Evolutionary conservation across 2,113 vertebrate species (phyloP).

Genomic region (Psettodes erumei): DNA sequence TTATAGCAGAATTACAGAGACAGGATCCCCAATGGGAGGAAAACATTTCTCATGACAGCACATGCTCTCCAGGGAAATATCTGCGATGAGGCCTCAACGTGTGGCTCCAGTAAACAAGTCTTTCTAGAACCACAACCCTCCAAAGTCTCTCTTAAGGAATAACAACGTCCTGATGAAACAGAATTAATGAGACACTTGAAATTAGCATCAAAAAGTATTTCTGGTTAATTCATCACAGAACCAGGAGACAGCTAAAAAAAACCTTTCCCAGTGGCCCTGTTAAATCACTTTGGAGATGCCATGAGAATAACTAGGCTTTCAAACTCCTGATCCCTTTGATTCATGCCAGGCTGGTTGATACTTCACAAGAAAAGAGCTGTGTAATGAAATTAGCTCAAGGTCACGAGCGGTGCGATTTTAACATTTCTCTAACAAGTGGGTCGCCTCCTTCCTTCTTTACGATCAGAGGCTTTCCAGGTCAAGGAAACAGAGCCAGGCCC

Average conservation of each 20-base stretch:
- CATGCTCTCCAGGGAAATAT: not conserved
- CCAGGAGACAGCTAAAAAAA: constrained; percentile 25
- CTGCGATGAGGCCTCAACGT: constrained; percentile 20
- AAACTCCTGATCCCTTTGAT: constrained; percentile 48
- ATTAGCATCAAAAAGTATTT: constrained; percentile 69
- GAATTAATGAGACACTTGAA: constrained; percentile 69
- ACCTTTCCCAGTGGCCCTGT: constrained; percentile 32
- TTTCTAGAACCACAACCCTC: constrained; percentile 43
- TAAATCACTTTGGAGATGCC: constrained; percentile 58
- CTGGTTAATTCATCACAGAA: constrained; percentile 62
- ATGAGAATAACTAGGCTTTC: constrained; percentile 51
- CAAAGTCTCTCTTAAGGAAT: constrained; percentile 55
- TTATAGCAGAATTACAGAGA: constrained; percentile 31
- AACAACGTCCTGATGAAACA: constrained; percentile 47
- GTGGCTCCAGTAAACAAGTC: constrained; percentile 31
- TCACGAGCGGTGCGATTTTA: constrained; percentile 43
- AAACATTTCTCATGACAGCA: constrained; percentile 30
- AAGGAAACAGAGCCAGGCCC: not conserved
- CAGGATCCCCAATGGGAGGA: constrained; percentile 2
- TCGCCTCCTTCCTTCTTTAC: constrained; percentile 7
- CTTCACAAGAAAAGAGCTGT: constrained; percentile 43
- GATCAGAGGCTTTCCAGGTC: not conserved
- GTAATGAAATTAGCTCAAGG: constrained; percentile 47
- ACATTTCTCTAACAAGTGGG: constrained; percentile 9
- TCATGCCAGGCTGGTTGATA: constrained; percentile 20